These are phyloP conservation scores for Carassius carassius DNA, from an alignment of 2,113 vertebrate species.

Conservation along the genomic window DNA sequence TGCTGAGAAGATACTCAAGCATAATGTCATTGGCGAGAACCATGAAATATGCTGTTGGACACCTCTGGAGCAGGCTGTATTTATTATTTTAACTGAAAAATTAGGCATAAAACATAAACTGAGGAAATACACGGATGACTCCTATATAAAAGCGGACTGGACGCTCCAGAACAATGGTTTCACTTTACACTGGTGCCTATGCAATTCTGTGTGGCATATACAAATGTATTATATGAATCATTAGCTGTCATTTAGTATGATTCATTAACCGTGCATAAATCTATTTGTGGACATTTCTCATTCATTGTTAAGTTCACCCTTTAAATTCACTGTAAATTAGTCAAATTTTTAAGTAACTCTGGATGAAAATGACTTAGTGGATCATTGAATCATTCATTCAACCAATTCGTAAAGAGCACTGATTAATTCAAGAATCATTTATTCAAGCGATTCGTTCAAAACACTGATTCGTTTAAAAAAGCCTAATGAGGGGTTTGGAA, in stretches of 20 bases:
- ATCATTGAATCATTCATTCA: background rate
- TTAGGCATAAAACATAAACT: constrained; percentile 46
- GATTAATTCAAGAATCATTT: background rate
- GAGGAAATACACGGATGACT: background rate
- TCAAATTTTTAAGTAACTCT: background rate
- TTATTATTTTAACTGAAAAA: constrained; percentile 9
- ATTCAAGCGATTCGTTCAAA: background rate
- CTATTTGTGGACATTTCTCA: background rate
- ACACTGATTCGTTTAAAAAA: background rate
- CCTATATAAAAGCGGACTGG: background rate
- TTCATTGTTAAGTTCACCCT: background rate
- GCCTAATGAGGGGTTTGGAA: background rate
- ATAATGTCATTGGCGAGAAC: constrained; percentile 7
- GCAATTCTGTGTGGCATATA: background rate
- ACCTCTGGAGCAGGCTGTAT: no score
- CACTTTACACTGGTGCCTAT: background rate
- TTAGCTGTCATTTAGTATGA: background rate
- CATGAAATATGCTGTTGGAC: background rate
- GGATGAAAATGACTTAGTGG: background rate
- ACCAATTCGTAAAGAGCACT: background rate
- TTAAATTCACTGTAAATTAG: background rate
- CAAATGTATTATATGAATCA: background rate
- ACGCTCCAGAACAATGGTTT: background rate
- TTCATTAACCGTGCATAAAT: background rate
- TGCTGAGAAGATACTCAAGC: constrained; percentile 48